A percentile compares a stretch with the other conserved stretches of the same genome.
These are phyloP conservation scores for Galbula dea DNA, from an alignment of 2,113 vertebrate species.

Conservation along the genomic window DNA sequence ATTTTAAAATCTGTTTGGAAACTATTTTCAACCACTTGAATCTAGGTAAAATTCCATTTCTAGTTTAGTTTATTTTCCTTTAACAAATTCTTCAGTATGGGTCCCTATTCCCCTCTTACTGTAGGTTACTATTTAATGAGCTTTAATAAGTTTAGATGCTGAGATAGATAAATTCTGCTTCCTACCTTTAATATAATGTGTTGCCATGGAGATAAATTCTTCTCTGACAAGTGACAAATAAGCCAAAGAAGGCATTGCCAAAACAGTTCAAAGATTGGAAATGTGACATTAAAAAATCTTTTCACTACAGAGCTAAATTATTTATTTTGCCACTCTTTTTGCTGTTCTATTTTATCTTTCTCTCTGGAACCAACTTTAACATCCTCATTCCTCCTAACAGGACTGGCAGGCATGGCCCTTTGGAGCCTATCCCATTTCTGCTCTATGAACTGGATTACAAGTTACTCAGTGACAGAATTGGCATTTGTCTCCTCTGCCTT, in stretches of 20 bases:
- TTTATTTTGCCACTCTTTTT: slow-evolving; percentile 61
- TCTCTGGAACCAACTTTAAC: slow-evolving; percentile 35
- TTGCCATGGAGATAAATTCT: slow-evolving; percentile 57
- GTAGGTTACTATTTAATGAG: slow-evolving; percentile 4
- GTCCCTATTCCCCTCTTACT: background rate
- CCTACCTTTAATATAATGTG: slow-evolving; percentile 35
- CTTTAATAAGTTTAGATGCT: slow-evolving; percentile 26
- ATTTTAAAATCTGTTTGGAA: background rate
- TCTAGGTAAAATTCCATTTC: background rate
- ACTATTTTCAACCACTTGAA: background rate
- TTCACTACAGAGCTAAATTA: background rate
- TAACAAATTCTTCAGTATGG: background rate
- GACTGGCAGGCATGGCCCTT: background rate
- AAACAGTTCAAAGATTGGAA: slow-evolving; percentile 56
- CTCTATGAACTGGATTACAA: background rate
- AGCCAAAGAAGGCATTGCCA: slow-evolving; percentile 30
- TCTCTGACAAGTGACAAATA: slow-evolving; percentile 48
- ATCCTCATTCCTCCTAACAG: background rate
- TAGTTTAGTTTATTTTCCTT: background rate
- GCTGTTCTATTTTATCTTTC: background rate
- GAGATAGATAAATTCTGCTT: background rate
- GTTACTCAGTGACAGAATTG: background rate
- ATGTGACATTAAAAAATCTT: background rate
- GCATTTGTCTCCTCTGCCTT: background rate
- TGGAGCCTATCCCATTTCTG: slow-evolving; percentile 10